These are phyloP conservation scores for Micromesistius poutassou DNA, from an alignment of 2,797 vertebrate genomes.

Conservation along the genomic window DNA sequence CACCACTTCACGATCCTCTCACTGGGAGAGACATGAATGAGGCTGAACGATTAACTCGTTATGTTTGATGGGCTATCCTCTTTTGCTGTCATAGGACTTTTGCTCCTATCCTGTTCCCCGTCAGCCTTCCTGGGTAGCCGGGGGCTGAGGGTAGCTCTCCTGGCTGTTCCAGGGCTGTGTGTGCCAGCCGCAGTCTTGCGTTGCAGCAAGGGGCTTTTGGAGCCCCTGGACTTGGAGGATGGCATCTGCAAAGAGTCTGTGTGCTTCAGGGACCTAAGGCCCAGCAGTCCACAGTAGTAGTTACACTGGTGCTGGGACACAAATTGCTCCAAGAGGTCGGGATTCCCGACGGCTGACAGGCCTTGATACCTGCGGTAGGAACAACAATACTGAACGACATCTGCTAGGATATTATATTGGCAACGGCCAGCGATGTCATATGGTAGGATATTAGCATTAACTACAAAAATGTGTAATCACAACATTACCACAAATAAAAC, in stretches of 20 bases:
- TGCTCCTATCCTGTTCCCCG: constrained; percentile 56
- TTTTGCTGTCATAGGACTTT: constrained; percentile 48
- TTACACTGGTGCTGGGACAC: constrained; percentile 81
- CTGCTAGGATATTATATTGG: too few species aligned
- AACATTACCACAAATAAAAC: constrained; percentile 14
- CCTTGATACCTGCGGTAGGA: constrained; percentile 83
- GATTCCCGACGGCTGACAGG: constrained; percentile 80
- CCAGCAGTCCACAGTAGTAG: constrained; percentile 83
- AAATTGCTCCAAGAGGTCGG: constrained; percentile 85
- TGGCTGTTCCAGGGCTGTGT: constrained; percentile 82
- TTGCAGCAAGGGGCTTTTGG: constrained; percentile 81
- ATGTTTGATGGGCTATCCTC: constrained; percentile 38
- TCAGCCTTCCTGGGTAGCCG: constrained; percentile 62
- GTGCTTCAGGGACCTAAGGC: constrained; percentile 75
- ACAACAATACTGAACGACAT: not conserved
- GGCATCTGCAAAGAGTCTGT: constrained; percentile 71
- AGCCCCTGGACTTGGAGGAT: constrained; percentile 75
- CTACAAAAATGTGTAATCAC: not conserved
- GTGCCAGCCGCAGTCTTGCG: constrained; percentile 75
- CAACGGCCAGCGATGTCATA: too few species aligned
- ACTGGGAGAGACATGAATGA: not conserved
- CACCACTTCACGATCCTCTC: not conserved
- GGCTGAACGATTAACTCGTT: constrained; percentile 6
- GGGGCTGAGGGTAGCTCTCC: constrained; percentile 76
- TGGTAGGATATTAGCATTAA: too few species aligned